These are phyloP conservation scores for Lycocerus yunnanus DNA, from an alignment of 2,888 invertebrate species.

Conservation along the genomic window DNA sequence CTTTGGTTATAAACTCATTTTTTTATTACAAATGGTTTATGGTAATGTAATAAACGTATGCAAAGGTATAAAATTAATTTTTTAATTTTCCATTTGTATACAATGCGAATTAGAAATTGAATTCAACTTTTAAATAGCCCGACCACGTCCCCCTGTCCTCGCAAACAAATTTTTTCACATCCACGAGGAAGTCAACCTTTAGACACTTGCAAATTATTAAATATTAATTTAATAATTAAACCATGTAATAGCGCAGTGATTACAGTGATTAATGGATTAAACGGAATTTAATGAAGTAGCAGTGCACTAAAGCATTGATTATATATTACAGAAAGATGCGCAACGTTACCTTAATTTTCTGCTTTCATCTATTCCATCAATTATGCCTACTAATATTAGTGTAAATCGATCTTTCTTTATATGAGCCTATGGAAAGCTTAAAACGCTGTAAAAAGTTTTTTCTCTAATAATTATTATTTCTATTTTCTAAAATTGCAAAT, in stretches of 20 bases:
- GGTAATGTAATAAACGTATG: background rate
- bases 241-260: background rate
- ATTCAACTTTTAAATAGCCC: background rate
- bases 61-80: background rate
- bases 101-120: background rate
- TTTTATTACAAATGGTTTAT: background rate
- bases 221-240: background rate
- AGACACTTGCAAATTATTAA: background rate
- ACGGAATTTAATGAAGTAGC: background rate
- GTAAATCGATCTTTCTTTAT: no score
- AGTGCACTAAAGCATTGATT: background rate
- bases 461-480: no score
- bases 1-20: background rate
- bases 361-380: no score
- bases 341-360: background rate
- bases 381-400: no score
- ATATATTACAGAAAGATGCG: background rate
- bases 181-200: background rate
- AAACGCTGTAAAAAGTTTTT: no score
- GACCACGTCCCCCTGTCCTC: background rate
- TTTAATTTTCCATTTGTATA: background rate
- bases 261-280: background rate
- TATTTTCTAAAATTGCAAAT: no score
- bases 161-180: background rate
- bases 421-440: no score